Base-by-base conservation (phyloP, 2,888 invertebrate genomes). In the Aphidius colemani region DNA sequence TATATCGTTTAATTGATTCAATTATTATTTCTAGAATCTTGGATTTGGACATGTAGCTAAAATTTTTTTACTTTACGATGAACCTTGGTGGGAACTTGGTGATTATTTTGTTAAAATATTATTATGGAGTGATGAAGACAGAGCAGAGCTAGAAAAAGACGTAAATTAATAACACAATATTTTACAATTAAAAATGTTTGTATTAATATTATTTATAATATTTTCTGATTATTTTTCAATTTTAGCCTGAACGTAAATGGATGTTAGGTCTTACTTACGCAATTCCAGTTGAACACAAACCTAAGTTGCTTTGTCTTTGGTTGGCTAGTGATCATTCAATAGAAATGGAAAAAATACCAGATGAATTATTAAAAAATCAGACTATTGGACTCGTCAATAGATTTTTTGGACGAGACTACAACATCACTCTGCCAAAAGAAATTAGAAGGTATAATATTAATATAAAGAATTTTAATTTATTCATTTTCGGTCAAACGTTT, bases 1-100 rank as follows among this genome's bases (percentile, higher is more conserved):
- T 7, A 11, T 10, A 9, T 8, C 13, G 7, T 44, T 13, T 39
- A n/a, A 7, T n/a, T 9, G 7, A 43, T 13, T 50, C 9, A 55
- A 7, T 30, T 40, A 55, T 44, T 49, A 48, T 64, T 74, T 72
- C 56, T 72, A 88, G 77, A 83, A 83, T 13, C 76, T 90, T 53
- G 85, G 87, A 0, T 87, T 89, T 69, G 92, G 91, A 0, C 85
- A 86, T 0, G 88, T 89, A 0, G 86, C 88, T 66, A 93, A 93
- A 82, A 85, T 92, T 39, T 86, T 87, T 57, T 71, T 93, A 0
- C 83, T 85, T 45, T 93, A 90, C 76, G 83, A 87, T 0, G 75
- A 83, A 7, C 82, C 84, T 3, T 91, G 91, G 88, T 91, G 91
- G 90, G 51, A 53, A 2, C 51, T 50, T 13, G 63, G 51, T 2